phyloP scores from a whole-genome alignment of 37 sponge, comb jelly and placozoan species.

The Crambe crambe region DNA sequence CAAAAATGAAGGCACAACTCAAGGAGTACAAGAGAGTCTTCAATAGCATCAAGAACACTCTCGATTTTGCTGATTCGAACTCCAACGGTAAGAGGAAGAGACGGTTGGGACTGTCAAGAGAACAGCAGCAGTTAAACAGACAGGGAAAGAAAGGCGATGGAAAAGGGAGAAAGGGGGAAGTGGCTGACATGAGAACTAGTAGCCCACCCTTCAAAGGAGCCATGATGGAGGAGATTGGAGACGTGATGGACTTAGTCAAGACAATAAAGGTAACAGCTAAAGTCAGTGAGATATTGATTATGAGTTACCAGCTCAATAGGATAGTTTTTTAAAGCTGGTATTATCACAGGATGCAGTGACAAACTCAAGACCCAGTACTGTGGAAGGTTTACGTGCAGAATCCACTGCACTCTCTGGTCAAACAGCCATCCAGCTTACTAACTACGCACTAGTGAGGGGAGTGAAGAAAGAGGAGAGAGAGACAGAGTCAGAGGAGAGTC shows the following conservation, averaged over 20 bases:
- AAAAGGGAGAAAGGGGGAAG: not conserved
- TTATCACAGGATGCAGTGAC: too few relatives aligned
- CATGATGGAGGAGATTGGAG: conserved; percentile 12
- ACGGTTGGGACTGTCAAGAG: not conserved
- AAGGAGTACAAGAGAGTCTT: not conserved
- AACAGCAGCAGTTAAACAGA: not conserved
- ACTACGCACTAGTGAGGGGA: not conserved
- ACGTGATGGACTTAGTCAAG: conserved; percentile 3
- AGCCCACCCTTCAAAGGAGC: not conserved
- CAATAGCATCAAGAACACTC: not conserved
- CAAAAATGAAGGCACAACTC: not conserved
- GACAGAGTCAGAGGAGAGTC: not conserved
- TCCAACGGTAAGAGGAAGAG: not conserved
- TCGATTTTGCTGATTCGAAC: not conserved
- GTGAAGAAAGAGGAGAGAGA: not conserved
- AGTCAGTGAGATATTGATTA: too few relatives aligned
- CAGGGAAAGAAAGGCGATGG: not conserved
- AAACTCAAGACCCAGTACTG: too few relatives aligned
- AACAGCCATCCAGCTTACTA: too few relatives aligned
- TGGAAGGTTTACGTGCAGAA: too few relatives aligned
- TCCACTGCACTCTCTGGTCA: too few relatives aligned
- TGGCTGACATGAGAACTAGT: not conserved
- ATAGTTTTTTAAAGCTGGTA: too few relatives aligned
- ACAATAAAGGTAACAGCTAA: conserved; percentile 1
- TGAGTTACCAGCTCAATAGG: too few relatives aligned